Evolutionary conservation across 1,140 invertebrate genomes (phyloP), one percentile per base, ranked within the genome.

Genomic region (Zaprionus africanus): DNA sequence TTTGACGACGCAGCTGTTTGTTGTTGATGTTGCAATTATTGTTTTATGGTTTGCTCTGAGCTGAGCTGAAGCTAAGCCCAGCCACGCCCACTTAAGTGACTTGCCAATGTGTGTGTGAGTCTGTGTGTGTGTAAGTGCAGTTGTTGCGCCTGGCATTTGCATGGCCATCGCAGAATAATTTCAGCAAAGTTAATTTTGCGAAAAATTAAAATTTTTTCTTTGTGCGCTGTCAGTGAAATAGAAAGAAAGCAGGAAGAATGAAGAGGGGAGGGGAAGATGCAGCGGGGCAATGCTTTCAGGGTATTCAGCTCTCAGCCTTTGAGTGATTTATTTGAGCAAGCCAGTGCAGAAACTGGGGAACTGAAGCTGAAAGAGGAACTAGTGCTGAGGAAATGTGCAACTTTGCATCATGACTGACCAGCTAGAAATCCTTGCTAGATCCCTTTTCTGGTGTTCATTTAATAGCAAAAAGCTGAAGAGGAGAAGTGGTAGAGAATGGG

Each of bases 11-110:
- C 46, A 54, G 59, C 46, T 73, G 63, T 38, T 57, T 73, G 73
- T 77, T 79, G 78, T 80, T 88, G 85, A 88, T 88, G 84, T 90
- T 88, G 84, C 84, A 88, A 88, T 88, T 88, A 88, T 88, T 88
- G 84, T 84, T 88, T 88, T 88, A 88, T 88, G 75, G 70, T 60
- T 26, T 36, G 68, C 67, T 51, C 58, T 24, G 46, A 13, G 38
- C 15, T 76, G 67, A 64, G 78, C 46, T 64, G 46, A 63, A 72
- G 74, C 78, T 79, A 68, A 77, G 79, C 62, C 76, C 54, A 1
- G 26, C 43, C n/a, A 19, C 28, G 46, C 43, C 65, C 57, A 71
- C 66, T 81, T 79, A 79, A 81, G 67, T 75, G 78, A 73, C 72
- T 77, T 57, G 46, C n/a, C 31, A 57, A 34, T 59, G 15, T 59